Evolutionary conservation across 2,113 vertebrate genomes (phyloP).

Genomic region (Myanophis thanlyinensis): DNA sequence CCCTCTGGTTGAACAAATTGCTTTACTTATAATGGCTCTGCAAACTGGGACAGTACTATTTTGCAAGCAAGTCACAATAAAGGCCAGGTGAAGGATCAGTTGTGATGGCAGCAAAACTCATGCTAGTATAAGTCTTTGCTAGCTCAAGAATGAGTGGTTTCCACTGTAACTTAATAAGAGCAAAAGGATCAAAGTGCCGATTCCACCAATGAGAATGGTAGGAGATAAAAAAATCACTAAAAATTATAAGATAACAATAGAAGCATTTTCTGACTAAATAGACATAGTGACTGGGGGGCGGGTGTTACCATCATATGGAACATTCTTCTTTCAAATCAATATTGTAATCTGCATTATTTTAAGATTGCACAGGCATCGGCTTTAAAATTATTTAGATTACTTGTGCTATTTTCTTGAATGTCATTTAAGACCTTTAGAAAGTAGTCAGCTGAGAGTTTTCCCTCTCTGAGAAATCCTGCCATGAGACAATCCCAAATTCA

Average conservation of each 20-base stretch:
- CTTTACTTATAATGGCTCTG: background rate
- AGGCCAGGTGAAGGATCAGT: background rate
- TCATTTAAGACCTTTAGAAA: background rate
- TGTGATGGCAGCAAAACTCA: background rate
- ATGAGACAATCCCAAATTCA: background rate
- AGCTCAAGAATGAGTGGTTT: background rate
- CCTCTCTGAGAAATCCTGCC: background rate
- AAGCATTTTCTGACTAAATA: background rate
- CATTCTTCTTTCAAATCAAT: background rate
- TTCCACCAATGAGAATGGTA: background rate
- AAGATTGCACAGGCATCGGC: background rate
- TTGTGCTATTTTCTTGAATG: background rate
- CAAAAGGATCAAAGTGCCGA: background rate
- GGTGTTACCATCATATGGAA: background rate
- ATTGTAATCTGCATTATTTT: background rate
- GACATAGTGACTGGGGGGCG: background rate
- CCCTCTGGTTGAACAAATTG: background rate
- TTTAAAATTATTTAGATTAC: background rate
- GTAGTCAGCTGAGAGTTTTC: background rate
- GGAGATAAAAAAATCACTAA: background rate
- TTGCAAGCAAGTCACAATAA: background rate
- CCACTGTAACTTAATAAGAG: background rate
- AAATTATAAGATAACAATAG: background rate
- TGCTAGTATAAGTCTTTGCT: background rate
- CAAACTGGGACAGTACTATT: background rate